Evolutionary conservation across 2,113 vertebrate genomes (phyloP).

Genomic region (Capra hircus): DNA sequence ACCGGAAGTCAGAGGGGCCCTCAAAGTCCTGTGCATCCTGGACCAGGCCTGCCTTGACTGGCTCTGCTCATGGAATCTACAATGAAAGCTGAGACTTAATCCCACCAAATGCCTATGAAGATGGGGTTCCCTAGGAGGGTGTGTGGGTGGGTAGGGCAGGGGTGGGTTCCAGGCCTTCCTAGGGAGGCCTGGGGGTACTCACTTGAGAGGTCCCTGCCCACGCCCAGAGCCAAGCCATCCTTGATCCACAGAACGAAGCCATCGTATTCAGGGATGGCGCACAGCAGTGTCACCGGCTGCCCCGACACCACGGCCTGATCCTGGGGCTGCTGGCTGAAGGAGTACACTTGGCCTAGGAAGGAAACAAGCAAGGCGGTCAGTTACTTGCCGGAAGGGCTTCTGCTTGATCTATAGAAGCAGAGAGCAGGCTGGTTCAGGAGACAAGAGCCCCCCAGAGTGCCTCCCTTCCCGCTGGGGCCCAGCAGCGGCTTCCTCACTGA

Average conservation of each 20-base stretch:
- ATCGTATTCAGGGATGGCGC: conserved; percentile 93
- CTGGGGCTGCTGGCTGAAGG: conserved; percentile 96
- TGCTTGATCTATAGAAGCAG: not conserved
- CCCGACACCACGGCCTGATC: conserved; percentile 96
- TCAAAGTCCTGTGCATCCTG: not conserved
- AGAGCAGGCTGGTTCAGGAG: not conserved
- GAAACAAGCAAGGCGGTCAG: not conserved
- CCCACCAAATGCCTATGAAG: not conserved
- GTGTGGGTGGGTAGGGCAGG: not conserved
- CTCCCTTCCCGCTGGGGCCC: not conserved
- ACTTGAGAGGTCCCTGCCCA: conserved; percentile 96
- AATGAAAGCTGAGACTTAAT: not conserved
- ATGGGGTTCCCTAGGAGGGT: not conserved
- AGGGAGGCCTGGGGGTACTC: conserved; percentile 41
- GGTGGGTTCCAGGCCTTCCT: rapidly evolving
- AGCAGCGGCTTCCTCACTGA: rapidly evolving
- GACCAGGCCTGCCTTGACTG: not conserved
- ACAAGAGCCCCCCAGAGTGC: rapidly evolving
- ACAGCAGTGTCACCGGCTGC: conserved; percentile 92
- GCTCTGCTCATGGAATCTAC: not conserved
- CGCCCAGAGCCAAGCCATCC: conserved; percentile 93
- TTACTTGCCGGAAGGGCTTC: not conserved
- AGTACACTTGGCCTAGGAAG: conserved; percentile 85
- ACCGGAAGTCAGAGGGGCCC: not conserved
- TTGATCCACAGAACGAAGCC: conserved; percentile 98